Base-by-base conservation (phyloP, 2,797 vertebrate species). In the Gambusia yucatana region DNA sequence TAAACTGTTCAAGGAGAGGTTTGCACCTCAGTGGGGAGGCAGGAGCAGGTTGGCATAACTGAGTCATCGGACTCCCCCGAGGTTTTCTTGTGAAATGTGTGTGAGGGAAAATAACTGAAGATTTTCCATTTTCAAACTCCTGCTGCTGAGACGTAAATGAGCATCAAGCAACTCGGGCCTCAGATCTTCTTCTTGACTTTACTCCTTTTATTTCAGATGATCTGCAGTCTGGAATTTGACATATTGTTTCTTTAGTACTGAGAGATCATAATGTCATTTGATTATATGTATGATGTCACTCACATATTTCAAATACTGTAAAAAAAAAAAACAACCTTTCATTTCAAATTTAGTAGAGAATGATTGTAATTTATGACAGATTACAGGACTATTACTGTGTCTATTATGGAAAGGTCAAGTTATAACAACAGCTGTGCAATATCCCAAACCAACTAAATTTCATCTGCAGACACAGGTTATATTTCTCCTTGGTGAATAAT, bases 1-100 rank as follows among this genome's bases (percentile, higher is more conserved):
- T 88, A 75, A 82, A 86, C 75, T 59, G 55, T 82, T 73, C 69
- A 65, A 43, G 75, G 36, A 36, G 67, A 76, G 25, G 43, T 52
- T 63, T 77, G 55, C n/a, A 71, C 59, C 61, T 82, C 76, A 76
- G 69, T 55, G n/a, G 71, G 57, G 65, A 82, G 73, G 16, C 39
- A 52, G 73, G 65, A 77, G 76, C 48, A 48, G 77, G 74, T 78
- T 63, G 44, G 46, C 16, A 59, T 52, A 70, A 33, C 36, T 10
- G 28, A 83, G 52, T 76, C 82, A 59, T 73, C 22, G 28, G 48
- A 78, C 57, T 72, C 17, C 57, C 39, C 57, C 44, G 11, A 28
- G 65, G 55, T 33, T 36, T 33, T 63, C 59, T 78, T 63, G 30
- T 48, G 59, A 80, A 82, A 70, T 50, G 46, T 78, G 67, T 22